Conservation (phyloP, 2,113 vertebrate genomes). For the Pelusios castaneus region DNA sequence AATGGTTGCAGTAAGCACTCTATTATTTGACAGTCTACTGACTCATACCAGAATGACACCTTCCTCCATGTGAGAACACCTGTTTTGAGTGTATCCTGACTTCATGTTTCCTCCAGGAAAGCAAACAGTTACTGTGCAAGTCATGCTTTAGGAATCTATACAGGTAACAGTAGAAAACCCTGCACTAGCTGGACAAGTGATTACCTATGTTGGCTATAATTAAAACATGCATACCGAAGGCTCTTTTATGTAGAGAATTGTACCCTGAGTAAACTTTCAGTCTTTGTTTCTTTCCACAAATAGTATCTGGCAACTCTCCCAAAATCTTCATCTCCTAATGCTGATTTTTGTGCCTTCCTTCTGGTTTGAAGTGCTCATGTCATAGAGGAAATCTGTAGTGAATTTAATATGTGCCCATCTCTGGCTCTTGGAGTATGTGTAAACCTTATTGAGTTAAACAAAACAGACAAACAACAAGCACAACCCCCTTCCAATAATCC, state of each 20-base stretch:
- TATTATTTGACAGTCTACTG: conserved; percentile 56
- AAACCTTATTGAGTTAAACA: background rate
- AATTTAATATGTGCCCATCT: background rate
- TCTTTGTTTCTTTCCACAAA: background rate
- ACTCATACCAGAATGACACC: background rate
- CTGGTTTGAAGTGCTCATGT: background rate
- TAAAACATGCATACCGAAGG: background rate
- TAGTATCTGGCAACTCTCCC: background rate
- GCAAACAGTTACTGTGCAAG: conserved; percentile 33
- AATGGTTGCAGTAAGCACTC: background rate
- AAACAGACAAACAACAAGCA: background rate
- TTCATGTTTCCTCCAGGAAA: conserved; percentile 23
- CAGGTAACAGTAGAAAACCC: background rate
- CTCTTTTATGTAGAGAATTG: background rate
- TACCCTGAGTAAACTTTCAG: background rate
- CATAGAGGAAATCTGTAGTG: background rate
- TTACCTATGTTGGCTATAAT: background rate
- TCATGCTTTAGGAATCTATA: background rate
- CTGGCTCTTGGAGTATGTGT: accelerated
- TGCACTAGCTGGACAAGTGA: background rate
- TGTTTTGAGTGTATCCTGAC: background rate
- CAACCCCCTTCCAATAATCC: background rate
- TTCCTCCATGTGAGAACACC: background rate
- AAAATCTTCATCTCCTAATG: background rate
- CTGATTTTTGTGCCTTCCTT: background rate